Evolutionary conservation across 1,140 invertebrate species (phyloP), one percentile per base, ranked within the genome.

Genomic region (Cylas formicarius): DNA sequence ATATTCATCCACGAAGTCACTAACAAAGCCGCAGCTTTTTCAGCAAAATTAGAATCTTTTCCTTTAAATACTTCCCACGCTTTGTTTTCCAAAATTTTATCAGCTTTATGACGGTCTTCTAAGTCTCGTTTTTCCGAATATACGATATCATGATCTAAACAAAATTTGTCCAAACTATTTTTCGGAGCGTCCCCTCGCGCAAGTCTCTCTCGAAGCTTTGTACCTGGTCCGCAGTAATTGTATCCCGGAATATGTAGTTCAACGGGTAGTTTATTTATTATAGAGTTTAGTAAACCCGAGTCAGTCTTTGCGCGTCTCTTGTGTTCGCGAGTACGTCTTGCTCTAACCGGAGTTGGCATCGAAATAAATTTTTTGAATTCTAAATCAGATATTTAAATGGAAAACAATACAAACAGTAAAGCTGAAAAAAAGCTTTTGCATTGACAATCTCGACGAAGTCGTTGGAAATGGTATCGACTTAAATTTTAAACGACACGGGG

Each of bases 111-210:
- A 52, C 70, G 52, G 18, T 52, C 48, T 22, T 39, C 20, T 35
- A 66, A 40, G 58, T 67, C 49, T 22, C 58, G 57, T 29, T 50
- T 56, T 47, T 64, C 44, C 0, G 56, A 50, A 52, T 71, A 72
- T 4, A 57, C 55, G 35, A 72, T 69, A 57, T 72, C 66, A 45
- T 73, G 72, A 23, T 63, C 36, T 54, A 65, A 69, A 40, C 69
- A 71, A 18, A 63, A 59, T 37, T 55, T 21, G 54, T 73, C 69
- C 19, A 74, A 56, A 17, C 35, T 33, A 61, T 72, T 72, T 18
- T 71, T 57, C 16, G 65, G 65, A 22, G 24, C 9, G 27, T 44
- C 41, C 13, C 32, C 32, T 1, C 32, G 4, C 9, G 16, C 29
- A 10, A 44, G 7, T 21, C 41, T 18, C 28, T 24, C 23, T 18